Evolutionary conservation across 2,888 invertebrate genomes (phyloP).

Genomic region (Myopa tessellatipennis): DNA sequence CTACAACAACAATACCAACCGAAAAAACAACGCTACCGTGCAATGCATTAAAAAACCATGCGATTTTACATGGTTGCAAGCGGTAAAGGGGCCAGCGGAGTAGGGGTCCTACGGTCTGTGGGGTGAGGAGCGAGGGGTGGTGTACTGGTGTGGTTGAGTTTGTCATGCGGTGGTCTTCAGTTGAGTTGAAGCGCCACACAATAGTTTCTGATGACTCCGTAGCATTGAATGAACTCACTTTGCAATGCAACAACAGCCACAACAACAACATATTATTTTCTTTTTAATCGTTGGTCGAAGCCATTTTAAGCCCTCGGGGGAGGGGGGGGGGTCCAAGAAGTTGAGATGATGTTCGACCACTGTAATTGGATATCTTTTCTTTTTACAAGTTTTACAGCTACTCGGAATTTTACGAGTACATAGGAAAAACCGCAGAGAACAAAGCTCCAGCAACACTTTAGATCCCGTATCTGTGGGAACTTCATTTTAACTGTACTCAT

Average conservation of each 20-base stretch:
- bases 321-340: not conserved
- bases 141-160: not conserved
- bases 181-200: slow-evolving; percentile 9
- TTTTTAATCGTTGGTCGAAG: not conserved
- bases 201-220: not conserved
- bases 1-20: not conserved
- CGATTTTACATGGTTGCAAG: not conserved
- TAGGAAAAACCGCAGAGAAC: slow-evolving; percentile 1
- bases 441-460: not conserved
- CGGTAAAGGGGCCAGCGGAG: too few relatives aligned
- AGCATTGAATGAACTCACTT: not conserved
- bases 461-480: not conserved
- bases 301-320: not conserved
- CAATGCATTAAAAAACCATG: not conserved
- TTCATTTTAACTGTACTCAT: not conserved
- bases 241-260: not conserved
- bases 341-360: not conserved
- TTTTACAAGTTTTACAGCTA: not conserved
- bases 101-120: not conserved
- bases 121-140: not conserved
- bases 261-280: not conserved
- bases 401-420: not conserved
- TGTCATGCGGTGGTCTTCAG: slow-evolving; percentile 8
- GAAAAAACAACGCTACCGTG: not conserved
- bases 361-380: slow-evolving; percentile 13